Evolutionary conservation across 2,113 vertebrate species (phyloP).

Genomic region (Carassius gibelio): DNA sequence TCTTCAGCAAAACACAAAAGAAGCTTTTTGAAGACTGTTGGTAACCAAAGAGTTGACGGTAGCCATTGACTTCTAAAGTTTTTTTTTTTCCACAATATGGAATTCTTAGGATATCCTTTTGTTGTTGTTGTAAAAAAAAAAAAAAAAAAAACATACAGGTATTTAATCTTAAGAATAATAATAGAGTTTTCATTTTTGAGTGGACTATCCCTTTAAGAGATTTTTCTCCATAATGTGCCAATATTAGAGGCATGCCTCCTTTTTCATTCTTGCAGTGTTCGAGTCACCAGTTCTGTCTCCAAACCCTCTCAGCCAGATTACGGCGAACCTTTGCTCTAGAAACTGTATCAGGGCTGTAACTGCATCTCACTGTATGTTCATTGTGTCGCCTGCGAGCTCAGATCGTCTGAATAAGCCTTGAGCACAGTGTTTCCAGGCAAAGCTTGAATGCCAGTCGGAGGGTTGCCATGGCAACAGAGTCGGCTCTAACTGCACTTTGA

Average conservation of each 20-base stretch:
- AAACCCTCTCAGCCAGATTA: neutral
- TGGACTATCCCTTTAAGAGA: neutral
- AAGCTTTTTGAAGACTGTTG: too few relatives aligned
- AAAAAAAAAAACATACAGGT: neutral
- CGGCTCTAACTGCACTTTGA: constrained; percentile 23
- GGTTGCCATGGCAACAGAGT: constrained; percentile 49
- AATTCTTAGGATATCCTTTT: too few relatives aligned
- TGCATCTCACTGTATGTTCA: neutral
- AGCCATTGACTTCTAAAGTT: too few relatives aligned
- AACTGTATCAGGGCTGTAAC: neutral
- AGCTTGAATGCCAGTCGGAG: constrained; percentile 6
- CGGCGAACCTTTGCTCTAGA: neutral
- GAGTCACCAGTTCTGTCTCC: neutral
- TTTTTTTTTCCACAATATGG: too few relatives aligned
- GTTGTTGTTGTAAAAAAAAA: too few relatives aligned
- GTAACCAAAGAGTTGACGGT: too few relatives aligned
- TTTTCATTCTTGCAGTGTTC: neutral
- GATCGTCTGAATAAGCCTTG: neutral
- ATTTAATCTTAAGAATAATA: neutral
- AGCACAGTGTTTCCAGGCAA: constrained; percentile 22
- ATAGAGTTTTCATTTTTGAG: too few relatives aligned
- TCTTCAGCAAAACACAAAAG: too few relatives aligned
- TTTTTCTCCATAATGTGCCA: neutral
- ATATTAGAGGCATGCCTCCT: neutral
- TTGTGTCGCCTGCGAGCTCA: neutral